Evolutionary conservation across 2,888 invertebrate species (phyloP), one percentile per base, ranked within the genome.

Genomic region (Drosophila mimica): DNA sequence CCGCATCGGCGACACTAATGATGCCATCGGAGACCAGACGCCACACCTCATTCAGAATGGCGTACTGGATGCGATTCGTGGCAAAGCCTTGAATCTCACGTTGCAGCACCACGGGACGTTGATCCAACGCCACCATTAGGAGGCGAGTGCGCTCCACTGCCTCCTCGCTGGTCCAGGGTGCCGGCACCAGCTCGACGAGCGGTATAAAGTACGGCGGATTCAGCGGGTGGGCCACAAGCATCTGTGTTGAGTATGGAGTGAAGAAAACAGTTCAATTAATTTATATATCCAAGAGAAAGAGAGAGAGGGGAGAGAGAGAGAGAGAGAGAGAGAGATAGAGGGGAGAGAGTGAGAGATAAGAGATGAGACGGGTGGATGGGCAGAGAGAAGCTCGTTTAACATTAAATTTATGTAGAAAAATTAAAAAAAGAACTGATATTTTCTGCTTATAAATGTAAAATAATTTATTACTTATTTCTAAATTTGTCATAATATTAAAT

Each of bases 191-290:
- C 94, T 99, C 99, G 0, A 98, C 98, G 38, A 99, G 94, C 0
- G 98, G 98, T 54, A 98, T 97, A 91, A 97, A 98, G 92, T 99
- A 99, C 0, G 99, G 99, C 0, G 99, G 99, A 92, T 99, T 99
- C 0, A 98, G 97, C 92, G 99, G 99, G 93, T 99, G 99, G 0
- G 97, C 96, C 6, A 98, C 97, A 15, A 93, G 79, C 63, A 93
- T 89, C 93, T 93, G 56, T 28, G 64, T 34, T 6, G 36, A 56
- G 30, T 9, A 28, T n/a, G n/a, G 25, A 43, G 28, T 2, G 31
- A 28, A 33, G 34, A 9, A 40, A 33, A 17, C 33, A 43, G 4
- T 25, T 31, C 6, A 46, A 13, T 11, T 28, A 2, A n/a, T 46
- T 25, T 5, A 46, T n/a, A 11, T 20, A 43, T 11, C n/a, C n/a